phyloP scores from a whole-genome alignment of 2,888 invertebrate species.

The Andrena bucephala region DNA sequence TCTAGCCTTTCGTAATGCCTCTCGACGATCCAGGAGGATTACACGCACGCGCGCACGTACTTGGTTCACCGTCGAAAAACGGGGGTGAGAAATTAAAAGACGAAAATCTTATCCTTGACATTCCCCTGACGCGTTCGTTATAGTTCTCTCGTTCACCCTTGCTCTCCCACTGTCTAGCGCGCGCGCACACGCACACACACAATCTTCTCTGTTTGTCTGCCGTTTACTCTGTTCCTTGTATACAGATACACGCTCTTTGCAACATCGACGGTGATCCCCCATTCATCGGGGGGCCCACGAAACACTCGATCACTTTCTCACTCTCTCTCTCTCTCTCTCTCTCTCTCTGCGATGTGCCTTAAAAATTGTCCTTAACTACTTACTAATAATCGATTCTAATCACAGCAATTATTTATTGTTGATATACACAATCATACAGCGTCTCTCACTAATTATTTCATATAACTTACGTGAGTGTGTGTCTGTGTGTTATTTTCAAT shows the following conservation, averaged over 20 bases:
- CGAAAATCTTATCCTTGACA: slow-evolving; percentile 1
- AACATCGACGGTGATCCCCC: background rate
- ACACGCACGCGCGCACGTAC: slow-evolving; percentile 66
- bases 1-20: slow-evolving; percentile 27
- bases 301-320: slow-evolving; percentile 42
- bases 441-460: slow-evolving; percentile 82
- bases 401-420: slow-evolving; percentile 85
- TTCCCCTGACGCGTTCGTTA: slow-evolving; percentile 27
- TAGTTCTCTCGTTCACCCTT: slow-evolving; percentile 31
- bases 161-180: slow-evolving; percentile 17
- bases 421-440: slow-evolving; percentile 85
- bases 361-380: slow-evolving; percentile 84
- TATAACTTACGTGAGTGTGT: slow-evolving; percentile 55
- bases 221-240: slow-evolving; percentile 10
- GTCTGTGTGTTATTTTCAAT: slow-evolving; percentile 59
- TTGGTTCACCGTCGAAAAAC: slow-evolving; percentile 36
- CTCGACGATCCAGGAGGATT: slow-evolving; percentile 54
- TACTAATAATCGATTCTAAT: slow-evolving; percentile 84
- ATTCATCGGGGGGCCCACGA: background rate
- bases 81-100: background rate
- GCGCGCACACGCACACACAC: background rate
- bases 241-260: background rate
- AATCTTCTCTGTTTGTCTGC: background rate
- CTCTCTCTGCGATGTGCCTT: slow-evolving; percentile 73
- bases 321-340: slow-evolving; percentile 41